These are phyloP conservation scores for Pammene aurita DNA, from an alignment of 2,888 invertebrate species.

Conservation along the genomic window DNA sequence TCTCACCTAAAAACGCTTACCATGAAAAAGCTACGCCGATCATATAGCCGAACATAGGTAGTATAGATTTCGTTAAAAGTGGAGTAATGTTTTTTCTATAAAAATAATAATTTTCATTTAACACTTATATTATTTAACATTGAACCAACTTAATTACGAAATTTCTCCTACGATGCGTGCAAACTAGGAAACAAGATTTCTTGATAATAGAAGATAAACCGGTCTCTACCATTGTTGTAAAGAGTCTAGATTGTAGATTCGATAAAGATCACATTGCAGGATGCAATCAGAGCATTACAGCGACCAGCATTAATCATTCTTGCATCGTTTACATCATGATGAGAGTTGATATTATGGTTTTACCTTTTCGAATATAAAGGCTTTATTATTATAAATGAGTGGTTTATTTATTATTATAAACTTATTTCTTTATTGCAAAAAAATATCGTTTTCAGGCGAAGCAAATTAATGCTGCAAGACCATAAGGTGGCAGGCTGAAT, in stretches of 20 bases:
- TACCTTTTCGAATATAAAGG: background rate
- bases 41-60: no score
- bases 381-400: background rate
- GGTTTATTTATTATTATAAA: no score
- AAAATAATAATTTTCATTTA: no score
- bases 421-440: no score
- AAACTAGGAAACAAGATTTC: background rate
- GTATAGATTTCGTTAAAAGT: no score
- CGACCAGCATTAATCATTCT: constrained; percentile 18
- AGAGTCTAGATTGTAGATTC: constrained; percentile 3
- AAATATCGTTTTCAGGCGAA: no score
- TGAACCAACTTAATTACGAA: background rate
- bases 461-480: no score
- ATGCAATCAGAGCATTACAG: constrained; percentile 22
- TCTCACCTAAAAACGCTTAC: no score
- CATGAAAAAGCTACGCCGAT: no score
- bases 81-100: no score
- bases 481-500: no score
- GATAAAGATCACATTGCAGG: constrained; percentile 15
- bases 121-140: background rate
- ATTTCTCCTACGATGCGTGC: background rate
- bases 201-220: background rate
- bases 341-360: background rate
- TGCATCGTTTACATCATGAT: constrained; percentile 2
- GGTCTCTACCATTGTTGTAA: background rate